phyloP scores from a whole-genome alignment of 2,888 invertebrate species.

The Hipparchia semele region DNA sequence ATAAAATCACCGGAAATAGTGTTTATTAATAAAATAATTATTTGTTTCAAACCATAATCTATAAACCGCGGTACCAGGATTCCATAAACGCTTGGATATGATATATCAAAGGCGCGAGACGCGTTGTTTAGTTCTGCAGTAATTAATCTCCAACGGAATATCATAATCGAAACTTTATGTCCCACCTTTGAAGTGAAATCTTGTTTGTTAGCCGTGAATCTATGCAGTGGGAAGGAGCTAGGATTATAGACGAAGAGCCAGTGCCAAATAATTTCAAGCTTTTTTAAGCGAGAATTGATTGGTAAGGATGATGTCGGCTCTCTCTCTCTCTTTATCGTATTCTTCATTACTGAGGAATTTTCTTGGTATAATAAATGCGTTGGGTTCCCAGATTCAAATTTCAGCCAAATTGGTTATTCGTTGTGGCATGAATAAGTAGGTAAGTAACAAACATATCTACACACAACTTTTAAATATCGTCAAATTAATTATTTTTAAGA shows the following conservation, averaged over 20 bases:
- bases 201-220: slow-evolving; percentile 42
- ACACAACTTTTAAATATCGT: too few relatives aligned
- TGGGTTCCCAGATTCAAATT: too few relatives aligned
- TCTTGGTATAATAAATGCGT: too few relatives aligned
- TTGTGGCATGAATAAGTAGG: too few relatives aligned
- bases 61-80: slow-evolving; percentile 35
- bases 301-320: too few relatives aligned
- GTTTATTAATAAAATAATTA: slow-evolving; percentile 48
- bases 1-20: slow-evolving; percentile 7
- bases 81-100: slow-evolving; percentile 39
- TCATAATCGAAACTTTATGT: slow-evolving; percentile 49
- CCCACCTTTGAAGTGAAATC: slow-evolving; percentile 46
- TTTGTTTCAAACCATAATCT: slow-evolving; percentile 25
- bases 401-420: too few relatives aligned
- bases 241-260: slow-evolving; percentile 28
- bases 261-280: background rate
- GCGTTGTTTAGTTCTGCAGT: slow-evolving; percentile 34
- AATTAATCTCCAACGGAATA: slow-evolving; percentile 51
- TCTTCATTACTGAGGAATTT: too few relatives aligned
- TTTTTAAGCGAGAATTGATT: too few relatives aligned
- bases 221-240: slow-evolving; percentile 28
- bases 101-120: slow-evolving; percentile 36
- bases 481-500: too few relatives aligned
- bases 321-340: too few relatives aligned
- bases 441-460: too few relatives aligned